Evolutionary conservation across 2,888 invertebrate genomes (phyloP).

Genomic region (Imbricaverruca yamaguchii): DNA sequence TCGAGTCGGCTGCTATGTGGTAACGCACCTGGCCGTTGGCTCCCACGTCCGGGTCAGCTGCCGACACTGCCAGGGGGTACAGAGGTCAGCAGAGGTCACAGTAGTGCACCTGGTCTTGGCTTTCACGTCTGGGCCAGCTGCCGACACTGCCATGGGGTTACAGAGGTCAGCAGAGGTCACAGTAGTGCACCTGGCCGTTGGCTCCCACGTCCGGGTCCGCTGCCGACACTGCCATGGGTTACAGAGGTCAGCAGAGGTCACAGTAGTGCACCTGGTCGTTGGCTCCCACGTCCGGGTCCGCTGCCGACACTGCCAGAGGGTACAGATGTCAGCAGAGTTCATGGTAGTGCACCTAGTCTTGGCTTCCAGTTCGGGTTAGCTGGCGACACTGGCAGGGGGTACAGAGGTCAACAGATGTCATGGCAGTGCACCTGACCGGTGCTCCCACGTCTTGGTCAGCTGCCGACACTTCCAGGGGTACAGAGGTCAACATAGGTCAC

Average conservation of each 20-base stretch:
- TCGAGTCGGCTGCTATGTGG: constrained; percentile 30
- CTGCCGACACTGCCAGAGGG: constrained; percentile 26
- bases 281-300: constrained; percentile 30
- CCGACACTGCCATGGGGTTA: constrained; percentile 26
- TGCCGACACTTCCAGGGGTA: constrained; percentile 26
- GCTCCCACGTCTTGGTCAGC: constrained; percentile 28
- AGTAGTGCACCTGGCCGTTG: constrained; percentile 32
- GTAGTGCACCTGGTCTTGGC: constrained; percentile 32
- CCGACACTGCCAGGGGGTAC: constrained; percentile 26
- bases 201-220: constrained; percentile 30
- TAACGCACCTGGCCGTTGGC: constrained; percentile 32
- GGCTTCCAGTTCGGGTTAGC: constrained; percentile 29
- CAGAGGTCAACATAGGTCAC: not conserved
- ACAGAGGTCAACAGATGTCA: not conserved
- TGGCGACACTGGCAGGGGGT: constrained; percentile 26
- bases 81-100: not conserved
- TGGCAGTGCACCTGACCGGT: constrained; percentile 29
- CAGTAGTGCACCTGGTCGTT: constrained; percentile 31
- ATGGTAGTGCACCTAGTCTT: constrained; percentile 31
- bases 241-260: not conserved
- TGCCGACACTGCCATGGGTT: constrained; percentile 26
- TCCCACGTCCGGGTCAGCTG: constrained; percentile 30
- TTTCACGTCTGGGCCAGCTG: constrained; percentile 29
- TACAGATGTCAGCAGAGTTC: not conserved
- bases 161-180: not conserved